Evolutionary conservation across 2,797 vertebrate genomes (phyloP).

Genomic region (Euthynnus affinis): DNA sequence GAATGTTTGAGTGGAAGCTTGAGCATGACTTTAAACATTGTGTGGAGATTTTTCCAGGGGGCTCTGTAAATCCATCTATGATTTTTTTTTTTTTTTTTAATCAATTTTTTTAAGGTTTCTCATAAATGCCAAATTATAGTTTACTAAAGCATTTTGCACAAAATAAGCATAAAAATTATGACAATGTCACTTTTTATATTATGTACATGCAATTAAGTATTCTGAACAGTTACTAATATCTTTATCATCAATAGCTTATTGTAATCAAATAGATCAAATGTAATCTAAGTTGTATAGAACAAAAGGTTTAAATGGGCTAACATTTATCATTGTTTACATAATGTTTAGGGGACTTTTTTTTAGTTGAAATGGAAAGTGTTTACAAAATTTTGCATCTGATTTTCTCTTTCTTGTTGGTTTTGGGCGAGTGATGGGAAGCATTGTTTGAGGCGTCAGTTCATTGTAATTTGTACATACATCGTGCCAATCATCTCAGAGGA

Average conservation of each 20-base stretch:
- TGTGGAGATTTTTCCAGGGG: slow-evolving; percentile 57
- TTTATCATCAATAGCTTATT: slow-evolving; percentile 84
- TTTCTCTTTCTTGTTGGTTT: slow-evolving; percentile 59
- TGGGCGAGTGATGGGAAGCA: slow-evolving; percentile 1
- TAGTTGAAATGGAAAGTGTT: slow-evolving; percentile 82
- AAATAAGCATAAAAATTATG: slow-evolving; percentile 83
- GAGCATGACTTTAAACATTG: slow-evolving; percentile 67
- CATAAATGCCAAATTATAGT: slow-evolving; percentile 93
- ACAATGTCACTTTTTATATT: slow-evolving; percentile 88
- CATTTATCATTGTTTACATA: slow-evolving; percentile 87
- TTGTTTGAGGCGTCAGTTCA: slow-evolving; percentile 50
- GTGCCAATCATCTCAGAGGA: slow-evolving; percentile 84
- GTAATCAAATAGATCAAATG: slow-evolving; percentile 86
- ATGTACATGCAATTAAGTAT: slow-evolving; percentile 88
- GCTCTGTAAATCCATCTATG: slow-evolving; percentile 70
- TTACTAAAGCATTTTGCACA: slow-evolving; percentile 94
- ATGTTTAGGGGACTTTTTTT: slow-evolving; percentile 75
- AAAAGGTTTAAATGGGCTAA: slow-evolving; percentile 78
- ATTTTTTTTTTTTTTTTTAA: slow-evolving; percentile 55
- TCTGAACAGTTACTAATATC: slow-evolving; percentile 86
- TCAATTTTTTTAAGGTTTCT: slow-evolving; percentile 82
- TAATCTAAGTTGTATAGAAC: slow-evolving; percentile 85
- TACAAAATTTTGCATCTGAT: slow-evolving; percentile 81
- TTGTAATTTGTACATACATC: slow-evolving; percentile 61
- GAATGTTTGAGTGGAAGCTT: slow-evolving; percentile 73